Base-by-base conservation (phyloP, 1,140 invertebrate genomes). In the Drosophila repleta region DNA sequence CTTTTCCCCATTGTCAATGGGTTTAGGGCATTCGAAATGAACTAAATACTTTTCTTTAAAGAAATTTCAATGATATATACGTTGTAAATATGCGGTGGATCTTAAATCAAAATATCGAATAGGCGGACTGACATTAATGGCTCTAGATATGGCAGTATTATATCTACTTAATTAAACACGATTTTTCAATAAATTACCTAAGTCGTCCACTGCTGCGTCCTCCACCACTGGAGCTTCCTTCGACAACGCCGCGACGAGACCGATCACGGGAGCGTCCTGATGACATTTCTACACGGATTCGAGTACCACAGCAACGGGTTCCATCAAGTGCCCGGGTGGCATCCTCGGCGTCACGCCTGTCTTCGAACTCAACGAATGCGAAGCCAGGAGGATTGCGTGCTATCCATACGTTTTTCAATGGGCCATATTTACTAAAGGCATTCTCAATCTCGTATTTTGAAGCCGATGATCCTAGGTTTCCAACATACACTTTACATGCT, bases 301-400 rank as follows among this genome's bases (percentile, higher is more conserved):
- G 94, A 15, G 95, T 95, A 7, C 96, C 96, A 92, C 96, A 97
- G 91, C 96, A 96, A 45, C 96, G 94, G 95, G 96, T 97, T 94
- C 98, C 98, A 94, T 99, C 98, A 65, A 99, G 93, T 49, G 95
- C 97, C 83, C 97, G 93, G n/a, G 98, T 97, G 53, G 98, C 97
- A 93, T 99, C 98, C 92, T 99, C 97, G 13, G 98, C 98, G 93
- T 99, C 99, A 71, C 98, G 94, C 4, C 96, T 95, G 92, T 99
- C 98, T 93, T 99, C 98, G 93, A 97, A 99, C 93, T 99, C 98
- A 20, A 99, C 96, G 93, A 99, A 99, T 7, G 98, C 98, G 93
- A 99, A 99, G 4, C 98, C 96, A 10, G 97, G 97, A 32, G 97
- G 97, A 92, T 97, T 98, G 90, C 96, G 93, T 0, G 98, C 98